Conservation (phyloP, 2,113 vertebrate genomes). For the Oreochromis tanganicae region DNA sequence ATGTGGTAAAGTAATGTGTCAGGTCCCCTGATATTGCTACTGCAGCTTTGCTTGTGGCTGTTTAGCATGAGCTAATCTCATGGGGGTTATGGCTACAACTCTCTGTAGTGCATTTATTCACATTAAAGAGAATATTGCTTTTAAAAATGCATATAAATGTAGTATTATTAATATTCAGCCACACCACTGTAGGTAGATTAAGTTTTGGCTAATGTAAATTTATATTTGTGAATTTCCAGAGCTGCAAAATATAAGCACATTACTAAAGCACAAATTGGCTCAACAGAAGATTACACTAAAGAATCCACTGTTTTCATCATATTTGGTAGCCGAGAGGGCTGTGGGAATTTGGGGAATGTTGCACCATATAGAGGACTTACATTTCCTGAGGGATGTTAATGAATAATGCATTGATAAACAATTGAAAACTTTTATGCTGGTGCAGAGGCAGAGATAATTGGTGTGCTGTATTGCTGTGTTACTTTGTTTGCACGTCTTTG, state of each 20-base stretch:
- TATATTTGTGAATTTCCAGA: not conserved
- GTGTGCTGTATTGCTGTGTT: not conserved
- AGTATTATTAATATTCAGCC: not conserved
- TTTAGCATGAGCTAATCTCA: not conserved
- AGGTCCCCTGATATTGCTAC: not conserved
- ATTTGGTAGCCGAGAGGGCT: not conserved
- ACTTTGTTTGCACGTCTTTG: not conserved
- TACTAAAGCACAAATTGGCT: not conserved
- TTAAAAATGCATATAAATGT: not conserved
- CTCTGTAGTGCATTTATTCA: not conserved
- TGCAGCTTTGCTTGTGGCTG: not conserved
- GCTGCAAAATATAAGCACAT: not conserved
- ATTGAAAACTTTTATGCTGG: not conserved
- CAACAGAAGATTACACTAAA: not conserved
- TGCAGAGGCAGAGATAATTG: not conserved
- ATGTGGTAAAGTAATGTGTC: not conserved
- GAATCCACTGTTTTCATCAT: not conserved
- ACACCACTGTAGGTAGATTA: not conserved
- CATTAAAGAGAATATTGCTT: not conserved
- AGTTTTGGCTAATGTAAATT: not conserved
- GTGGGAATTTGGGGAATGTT: not conserved
- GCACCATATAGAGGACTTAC: not conserved
- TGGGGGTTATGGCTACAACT: not conserved
- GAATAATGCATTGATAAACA: not conserved
- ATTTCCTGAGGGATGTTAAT: not conserved